phyloP scores from a whole-genome alignment of 2,113 vertebrate species.

The Condylura cristata region DNA sequence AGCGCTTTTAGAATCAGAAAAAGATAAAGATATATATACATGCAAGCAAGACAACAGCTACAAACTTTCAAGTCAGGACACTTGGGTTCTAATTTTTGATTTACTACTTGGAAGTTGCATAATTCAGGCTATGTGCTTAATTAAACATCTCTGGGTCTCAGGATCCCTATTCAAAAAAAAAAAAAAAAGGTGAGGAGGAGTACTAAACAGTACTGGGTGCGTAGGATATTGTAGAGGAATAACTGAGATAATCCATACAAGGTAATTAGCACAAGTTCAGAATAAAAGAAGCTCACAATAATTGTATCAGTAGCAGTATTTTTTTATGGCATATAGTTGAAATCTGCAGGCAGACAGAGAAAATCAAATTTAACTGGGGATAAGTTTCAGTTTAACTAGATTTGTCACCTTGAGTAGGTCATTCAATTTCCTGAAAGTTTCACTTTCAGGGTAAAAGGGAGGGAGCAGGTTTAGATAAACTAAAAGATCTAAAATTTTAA shows the following conservation, averaged over 20 bases:
- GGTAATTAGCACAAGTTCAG: not conserved
- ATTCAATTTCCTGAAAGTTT: not conserved
- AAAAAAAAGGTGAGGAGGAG: no score
- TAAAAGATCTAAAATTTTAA: not conserved
- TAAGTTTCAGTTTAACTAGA: not conserved
- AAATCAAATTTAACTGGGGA: not conserved
- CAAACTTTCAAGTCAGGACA: not conserved
- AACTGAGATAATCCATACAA: not conserved
- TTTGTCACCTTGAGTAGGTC: not conserved
- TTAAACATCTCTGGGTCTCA: not conserved
- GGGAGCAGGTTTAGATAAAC: not conserved
- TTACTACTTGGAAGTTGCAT: not conserved
- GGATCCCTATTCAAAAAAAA: not conserved
- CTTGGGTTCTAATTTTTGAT: not conserved
- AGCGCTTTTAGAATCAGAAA: not conserved
- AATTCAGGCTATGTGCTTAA: not conserved
- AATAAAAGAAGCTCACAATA: not conserved
- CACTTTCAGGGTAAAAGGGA: not conserved
- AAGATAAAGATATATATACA: not conserved
- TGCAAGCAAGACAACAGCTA: not conserved
- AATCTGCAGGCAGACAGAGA: not conserved
- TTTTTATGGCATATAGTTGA: not conserved
- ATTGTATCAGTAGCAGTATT: not conserved
- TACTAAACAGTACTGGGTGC: not conserved
- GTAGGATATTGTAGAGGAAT: not conserved